Evolutionary conservation across 2,888 invertebrate genomes (phyloP), one percentile per base, ranked within the genome.

Genomic region (Hyppa rectilinea): DNA sequence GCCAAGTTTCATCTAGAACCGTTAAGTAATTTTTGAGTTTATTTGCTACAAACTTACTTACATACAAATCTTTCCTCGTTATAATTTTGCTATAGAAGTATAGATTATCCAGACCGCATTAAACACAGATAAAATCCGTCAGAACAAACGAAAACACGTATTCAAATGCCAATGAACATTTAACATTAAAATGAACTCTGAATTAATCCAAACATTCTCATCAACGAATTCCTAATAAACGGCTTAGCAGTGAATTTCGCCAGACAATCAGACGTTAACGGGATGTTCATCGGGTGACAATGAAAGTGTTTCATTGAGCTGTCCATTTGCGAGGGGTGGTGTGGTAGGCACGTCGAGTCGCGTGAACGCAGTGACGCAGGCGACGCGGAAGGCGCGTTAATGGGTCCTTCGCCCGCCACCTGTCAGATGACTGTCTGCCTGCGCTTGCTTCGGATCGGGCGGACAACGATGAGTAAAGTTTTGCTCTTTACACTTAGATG

Each of bases 371-470:
- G 83, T 83, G 86, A 69, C 84, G 85, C 82, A 85, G 79, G 70
- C 84, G 84, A 82, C 75, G 88, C 85, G 88, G 89, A 90, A 90
- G 85, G 87, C 87, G 83, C 89, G 89, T 91, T 94, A 94, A 94
- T 94, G 93, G 94, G 84, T 86, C 86, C 85, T 87, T 87, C 86
- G 85, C 85, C 82, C 83, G 86, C 89, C 88, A 90, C 88, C 91
- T 93, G 94, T 94, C 94, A 90, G 94, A 93, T 94, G 90, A 94
- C 86, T 93, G 94, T 93, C 94, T 65, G 82, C 81, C 78, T 80
- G 82, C 86, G 81, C 83, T 63, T 80, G 78, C 82, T 84, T 79
- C 82, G 84, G 88, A 90, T 89, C 89, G 52, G 71, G 71, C 77
- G 64, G 81, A 84, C 86, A 83, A 69, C 84, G 81, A 83, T 79